Conservation (phyloP, 1,140 invertebrate species). For the Radopholus similis region DNA sequence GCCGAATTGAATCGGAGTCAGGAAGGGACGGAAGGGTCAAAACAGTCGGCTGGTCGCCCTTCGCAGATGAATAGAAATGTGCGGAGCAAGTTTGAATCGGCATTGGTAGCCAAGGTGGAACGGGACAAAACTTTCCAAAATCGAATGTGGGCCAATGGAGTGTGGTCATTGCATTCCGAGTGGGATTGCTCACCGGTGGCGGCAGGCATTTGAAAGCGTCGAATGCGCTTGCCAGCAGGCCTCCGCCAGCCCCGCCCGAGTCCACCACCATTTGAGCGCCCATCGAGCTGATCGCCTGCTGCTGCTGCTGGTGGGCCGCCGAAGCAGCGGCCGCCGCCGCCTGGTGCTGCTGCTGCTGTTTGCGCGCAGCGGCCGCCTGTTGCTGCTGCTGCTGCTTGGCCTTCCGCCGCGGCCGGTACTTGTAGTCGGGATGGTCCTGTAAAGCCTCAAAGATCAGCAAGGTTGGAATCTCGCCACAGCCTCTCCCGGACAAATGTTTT, state of each 20-base stretch:
- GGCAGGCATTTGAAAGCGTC: slow-evolving; percentile 18
- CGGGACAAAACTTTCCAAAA: neutral
- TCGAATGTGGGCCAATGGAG: neutral
- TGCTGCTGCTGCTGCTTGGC: slow-evolving; percentile 16
- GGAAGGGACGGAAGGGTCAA: neutral
- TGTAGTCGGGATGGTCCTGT: slow-evolving; percentile 55
- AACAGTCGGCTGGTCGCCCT: neutral
- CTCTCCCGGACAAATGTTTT: neutral
- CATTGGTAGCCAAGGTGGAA: neutral
- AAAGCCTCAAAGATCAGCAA: slow-evolving; percentile 56
- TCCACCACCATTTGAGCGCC: neutral
- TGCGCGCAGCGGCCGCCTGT: neutral
- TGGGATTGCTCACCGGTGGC: neutral
- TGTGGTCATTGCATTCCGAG: neutral
- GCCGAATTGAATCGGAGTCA: neutral
- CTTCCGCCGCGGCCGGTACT: slow-evolving; percentile 9
- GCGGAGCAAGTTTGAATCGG: neutral
- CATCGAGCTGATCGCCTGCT: neutral
- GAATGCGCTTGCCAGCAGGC: slow-evolving; percentile 3
- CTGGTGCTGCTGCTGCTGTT: neutral
- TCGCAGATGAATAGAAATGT: neutral
- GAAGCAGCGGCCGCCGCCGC: no score
- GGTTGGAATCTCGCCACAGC: neutral
- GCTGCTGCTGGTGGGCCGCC: neutral
- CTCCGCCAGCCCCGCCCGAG: neutral